Percentiles rank a stretch among this genome's conserved stretches.
Conservation (phyloP, 2,888 invertebrate species). For the Gortyna flavago region DNA sequence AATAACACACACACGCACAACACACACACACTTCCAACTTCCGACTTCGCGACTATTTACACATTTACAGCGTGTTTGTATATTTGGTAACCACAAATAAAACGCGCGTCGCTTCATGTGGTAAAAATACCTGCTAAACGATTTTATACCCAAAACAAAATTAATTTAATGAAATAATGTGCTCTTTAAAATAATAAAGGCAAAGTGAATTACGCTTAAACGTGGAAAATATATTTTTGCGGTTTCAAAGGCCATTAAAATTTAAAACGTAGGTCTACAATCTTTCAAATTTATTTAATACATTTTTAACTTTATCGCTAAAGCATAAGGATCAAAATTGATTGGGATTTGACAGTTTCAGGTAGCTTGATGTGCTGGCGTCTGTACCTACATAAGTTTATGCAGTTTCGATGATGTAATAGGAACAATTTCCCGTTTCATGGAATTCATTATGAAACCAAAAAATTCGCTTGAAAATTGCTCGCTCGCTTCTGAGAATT, state of each 20-base stretch:
- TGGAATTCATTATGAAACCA: neutral
- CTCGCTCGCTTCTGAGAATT: neutral
- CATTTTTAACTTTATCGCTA: too few species aligned
- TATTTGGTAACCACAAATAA: neutral
- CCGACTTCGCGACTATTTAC: neutral
- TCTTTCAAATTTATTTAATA: too few species aligned
- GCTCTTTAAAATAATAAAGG: constrained; percentile 7
- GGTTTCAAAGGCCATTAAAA: constrained; percentile 15
- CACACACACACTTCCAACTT: neutral
- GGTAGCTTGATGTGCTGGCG: too few species aligned
- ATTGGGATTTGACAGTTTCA: too few species aligned
- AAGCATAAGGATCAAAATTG: too few species aligned
- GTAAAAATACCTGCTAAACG: neutral
- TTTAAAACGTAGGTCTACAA: neutral
- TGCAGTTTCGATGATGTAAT: constrained; percentile 2
- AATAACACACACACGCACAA: neutral
- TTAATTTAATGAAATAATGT: neutral
- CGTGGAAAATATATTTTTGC: neutral
- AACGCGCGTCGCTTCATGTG: neutral
- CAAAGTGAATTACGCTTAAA: neutral
- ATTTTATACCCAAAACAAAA: neutral
- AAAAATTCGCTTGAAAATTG: neutral
- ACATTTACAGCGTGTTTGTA: too few species aligned
- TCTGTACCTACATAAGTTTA: neutral
- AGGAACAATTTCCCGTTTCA: neutral